A percentile compares a stretch with the other conserved stretches of the same genome.
These are phyloP conservation scores for Biston stratarius DNA, from an alignment of 2,888 invertebrate genomes.

Conservation along the genomic window DNA sequence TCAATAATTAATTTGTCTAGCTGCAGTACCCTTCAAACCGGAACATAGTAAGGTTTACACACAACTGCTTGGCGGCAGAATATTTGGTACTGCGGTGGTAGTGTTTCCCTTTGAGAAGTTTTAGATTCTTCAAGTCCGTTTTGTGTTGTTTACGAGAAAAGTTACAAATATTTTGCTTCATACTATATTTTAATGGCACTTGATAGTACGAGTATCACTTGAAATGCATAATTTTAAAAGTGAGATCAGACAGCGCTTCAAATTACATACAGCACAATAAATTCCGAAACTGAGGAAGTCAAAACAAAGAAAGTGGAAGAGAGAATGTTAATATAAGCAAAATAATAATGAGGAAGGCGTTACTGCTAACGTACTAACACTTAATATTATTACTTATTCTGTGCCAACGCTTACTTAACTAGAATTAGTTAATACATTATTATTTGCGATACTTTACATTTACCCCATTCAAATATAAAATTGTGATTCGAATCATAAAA, in stretches of 20 bases:
- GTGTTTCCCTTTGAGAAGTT: too few relatives aligned
- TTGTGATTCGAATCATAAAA: constrained; percentile 19
- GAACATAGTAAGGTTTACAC: too few relatives aligned
- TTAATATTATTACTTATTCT: background rate
- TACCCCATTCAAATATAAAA: constrained; percentile 17
- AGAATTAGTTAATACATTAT: constrained; percentile 23
- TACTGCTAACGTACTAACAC: constrained; percentile 9
- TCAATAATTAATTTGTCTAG: too few relatives aligned
- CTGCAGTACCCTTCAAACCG: too few relatives aligned
- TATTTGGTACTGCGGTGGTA: too few relatives aligned
- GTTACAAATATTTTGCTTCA: background rate
- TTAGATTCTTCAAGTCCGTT: too few relatives aligned
- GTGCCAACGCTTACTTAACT: constrained; percentile 18
- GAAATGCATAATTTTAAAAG: background rate
- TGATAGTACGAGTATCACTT: background rate
- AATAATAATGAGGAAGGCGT: constrained; percentile 22
- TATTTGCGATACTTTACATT: constrained; percentile 9
- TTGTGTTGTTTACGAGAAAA: background rate
- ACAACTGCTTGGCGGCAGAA: too few relatives aligned
- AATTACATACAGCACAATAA: background rate
- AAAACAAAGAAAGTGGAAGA: constrained; percentile 12
- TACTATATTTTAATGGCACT: background rate
- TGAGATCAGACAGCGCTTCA: background rate
- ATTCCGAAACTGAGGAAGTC: background rate
- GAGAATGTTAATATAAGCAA: constrained; percentile 12